A percentile compares a stretch with the other conserved stretches of the same genome.
Evolutionary conservation across 2,888 invertebrate genomes (phyloP).

Genomic region (Caenorhabditis sp.): DNA sequence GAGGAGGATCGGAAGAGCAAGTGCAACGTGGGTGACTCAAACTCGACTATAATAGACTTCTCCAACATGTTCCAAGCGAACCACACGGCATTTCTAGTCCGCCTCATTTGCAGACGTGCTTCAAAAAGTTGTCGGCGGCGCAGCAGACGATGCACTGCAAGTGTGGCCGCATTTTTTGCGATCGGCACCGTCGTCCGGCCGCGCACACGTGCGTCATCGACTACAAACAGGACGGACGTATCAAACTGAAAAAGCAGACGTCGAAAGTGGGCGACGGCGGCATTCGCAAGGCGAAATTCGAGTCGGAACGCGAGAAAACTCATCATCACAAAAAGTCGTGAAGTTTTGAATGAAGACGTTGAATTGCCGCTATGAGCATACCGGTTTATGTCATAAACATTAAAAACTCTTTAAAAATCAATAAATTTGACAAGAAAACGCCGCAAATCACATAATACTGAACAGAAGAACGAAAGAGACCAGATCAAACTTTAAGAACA

Average conservation of each 20-base stretch:
- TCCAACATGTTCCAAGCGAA: not conserved
- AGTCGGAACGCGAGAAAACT: slow-evolving; percentile 6
- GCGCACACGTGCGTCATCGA: slow-evolving; percentile 67
- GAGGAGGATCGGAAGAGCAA: slow-evolving; percentile 54
- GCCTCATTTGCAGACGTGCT: slow-evolving; percentile 59
- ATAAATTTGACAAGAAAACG: too few species aligned
- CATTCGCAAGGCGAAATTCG: slow-evolving; percentile 36
- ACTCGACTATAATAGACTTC: too few species aligned
- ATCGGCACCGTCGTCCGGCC: slow-evolving; percentile 62
- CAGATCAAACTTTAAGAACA: slow-evolving; percentile 58
- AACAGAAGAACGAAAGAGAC: not conserved
- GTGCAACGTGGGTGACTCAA: slow-evolving; percentile 47
- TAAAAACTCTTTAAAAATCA: too few species aligned
- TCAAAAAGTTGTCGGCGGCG: slow-evolving; percentile 59
- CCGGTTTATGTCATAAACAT: too few species aligned
- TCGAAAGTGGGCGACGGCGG: slow-evolving; percentile 53
- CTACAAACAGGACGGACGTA: slow-evolving; percentile 67
- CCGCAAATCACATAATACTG: too few species aligned
- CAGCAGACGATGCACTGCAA: slow-evolving; percentile 66
- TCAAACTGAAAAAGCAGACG: slow-evolving; percentile 59
- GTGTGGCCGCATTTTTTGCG: slow-evolving; percentile 64
- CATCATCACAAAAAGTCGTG: too few species aligned
- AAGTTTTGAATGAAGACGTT: too few species aligned
- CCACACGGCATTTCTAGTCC: too few species aligned
- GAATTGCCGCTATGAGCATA: too few species aligned